Evolutionary conservation across 2,888 invertebrate genomes (phyloP).

Genomic region (Melinopterus prodromus): DNA sequence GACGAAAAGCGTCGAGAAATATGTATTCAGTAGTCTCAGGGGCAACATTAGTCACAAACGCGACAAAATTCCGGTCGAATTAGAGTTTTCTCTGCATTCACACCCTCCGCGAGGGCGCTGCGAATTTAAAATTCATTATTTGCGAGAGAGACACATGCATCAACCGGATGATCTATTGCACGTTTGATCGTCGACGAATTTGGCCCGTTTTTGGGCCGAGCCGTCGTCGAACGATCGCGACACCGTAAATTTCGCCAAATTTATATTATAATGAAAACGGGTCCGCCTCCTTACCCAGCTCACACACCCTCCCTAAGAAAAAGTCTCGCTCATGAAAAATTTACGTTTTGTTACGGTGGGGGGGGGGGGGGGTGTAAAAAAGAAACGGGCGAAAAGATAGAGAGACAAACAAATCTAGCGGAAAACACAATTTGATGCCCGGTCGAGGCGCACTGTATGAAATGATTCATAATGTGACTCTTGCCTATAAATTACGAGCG

Average conservation of each 20-base stretch:
- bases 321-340: conserved; percentile 24
- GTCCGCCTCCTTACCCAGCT: neutral
- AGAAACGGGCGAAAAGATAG: conserved; percentile 17
- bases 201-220: neutral
- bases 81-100: no score
- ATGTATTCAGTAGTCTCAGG: neutral
- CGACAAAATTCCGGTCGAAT: no score
- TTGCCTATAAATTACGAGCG: neutral
- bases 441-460: conserved; percentile 6
- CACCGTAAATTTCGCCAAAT: conserved; percentile 18
- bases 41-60: no score
- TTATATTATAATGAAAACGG: conserved; percentile 26
- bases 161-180: conserved; percentile 17
- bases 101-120: neutral
- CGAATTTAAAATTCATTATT: conserved; percentile 22
- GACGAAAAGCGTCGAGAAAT: neutral
- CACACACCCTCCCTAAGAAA: conserved; percentile 14
- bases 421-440: conserved; percentile 21
- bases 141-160: conserved; percentile 19
- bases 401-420: conserved; percentile 23
- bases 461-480: conserved; percentile 24
- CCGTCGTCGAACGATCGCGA: conserved; percentile 9
- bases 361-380: neutral
- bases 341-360: conserved; percentile 21
- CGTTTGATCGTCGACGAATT: conserved; percentile 22